These are phyloP conservation scores for Piaya cayana DNA, from an alignment of 2,113 vertebrate species.

Conservation along the genomic window DNA sequence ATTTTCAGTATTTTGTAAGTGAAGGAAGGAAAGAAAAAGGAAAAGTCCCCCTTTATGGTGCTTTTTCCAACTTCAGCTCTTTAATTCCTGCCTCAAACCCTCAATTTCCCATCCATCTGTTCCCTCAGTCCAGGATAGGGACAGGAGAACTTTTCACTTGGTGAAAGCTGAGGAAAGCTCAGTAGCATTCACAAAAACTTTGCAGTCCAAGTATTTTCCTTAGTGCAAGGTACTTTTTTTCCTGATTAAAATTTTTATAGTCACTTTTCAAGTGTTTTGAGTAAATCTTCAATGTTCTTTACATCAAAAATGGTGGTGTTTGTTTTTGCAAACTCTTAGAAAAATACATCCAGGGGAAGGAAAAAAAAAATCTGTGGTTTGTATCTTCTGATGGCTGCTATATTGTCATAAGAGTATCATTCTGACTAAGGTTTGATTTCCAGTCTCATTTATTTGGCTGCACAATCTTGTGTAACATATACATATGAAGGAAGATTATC, in stretches of 20 bases:
- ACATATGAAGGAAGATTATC: not conserved
- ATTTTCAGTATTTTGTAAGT: not conserved
- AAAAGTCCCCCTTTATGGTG: not conserved
- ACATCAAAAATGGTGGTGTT: not conserved
- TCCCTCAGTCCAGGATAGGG: not conserved
- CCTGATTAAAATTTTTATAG: not conserved
- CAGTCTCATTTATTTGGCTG: constrained; percentile 8
- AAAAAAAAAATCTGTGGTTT: not conserved
- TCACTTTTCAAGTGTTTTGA: not conserved
- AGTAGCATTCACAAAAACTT: not conserved
- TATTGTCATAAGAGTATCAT: not conserved
- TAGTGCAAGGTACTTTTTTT: not conserved
- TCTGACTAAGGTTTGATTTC: constrained; percentile 9
- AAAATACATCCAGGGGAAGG: not conserved
- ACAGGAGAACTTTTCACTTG: not conserved
- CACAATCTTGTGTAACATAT: not conserved
- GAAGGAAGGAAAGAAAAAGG: not conserved
- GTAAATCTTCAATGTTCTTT: not conserved
- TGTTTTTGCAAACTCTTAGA: not conserved
- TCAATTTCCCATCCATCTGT: not conserved
- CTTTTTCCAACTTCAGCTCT: not conserved
- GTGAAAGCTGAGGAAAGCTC: not conserved
- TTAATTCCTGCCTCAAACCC: not conserved
- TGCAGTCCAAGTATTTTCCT: not conserved
- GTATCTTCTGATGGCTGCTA: not conserved